phyloP scores from a whole-genome alignment of 1,140 invertebrate genomes.

The Brachionus paranguensis region DNA sequence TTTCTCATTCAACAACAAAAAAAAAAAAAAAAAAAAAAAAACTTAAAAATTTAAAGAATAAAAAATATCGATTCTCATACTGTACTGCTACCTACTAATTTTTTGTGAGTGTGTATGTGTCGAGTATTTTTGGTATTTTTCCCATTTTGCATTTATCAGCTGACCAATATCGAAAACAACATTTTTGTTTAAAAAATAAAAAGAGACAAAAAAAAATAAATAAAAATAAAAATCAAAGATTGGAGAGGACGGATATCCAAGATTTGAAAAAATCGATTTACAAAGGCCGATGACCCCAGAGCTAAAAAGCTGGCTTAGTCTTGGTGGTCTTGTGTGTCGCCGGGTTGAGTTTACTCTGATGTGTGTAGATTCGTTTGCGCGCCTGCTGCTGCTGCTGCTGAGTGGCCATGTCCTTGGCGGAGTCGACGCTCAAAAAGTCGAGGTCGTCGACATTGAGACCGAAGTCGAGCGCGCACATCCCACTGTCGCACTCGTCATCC shows the following conservation, averaged over 20 bases:
- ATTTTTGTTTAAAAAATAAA: too few species aligned
- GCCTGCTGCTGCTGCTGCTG: neutral
- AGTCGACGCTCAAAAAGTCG: neutral
- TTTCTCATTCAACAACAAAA: too few species aligned
- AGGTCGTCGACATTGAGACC: constrained; percentile 1
- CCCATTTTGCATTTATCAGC: neutral
- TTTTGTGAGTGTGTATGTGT: too few species aligned
- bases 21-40: too few species aligned
- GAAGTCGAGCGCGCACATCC: neutral
- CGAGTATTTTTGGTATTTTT: neutral
- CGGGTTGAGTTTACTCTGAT: neutral
- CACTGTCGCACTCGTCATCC: constrained; percentile 18
- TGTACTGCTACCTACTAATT: neutral
- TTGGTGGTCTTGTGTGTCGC: neutral
- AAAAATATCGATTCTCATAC: neutral
- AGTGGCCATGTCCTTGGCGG: neutral
- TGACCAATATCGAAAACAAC: too few species aligned
- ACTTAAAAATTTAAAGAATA: too few species aligned
- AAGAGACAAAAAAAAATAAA: neutral
- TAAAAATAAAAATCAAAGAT: neutral
- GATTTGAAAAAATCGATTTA: neutral
- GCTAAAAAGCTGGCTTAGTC: neutral
- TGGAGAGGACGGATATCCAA: neutral
- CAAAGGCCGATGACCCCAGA: neutral
- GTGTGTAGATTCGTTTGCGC: neutral